Base-by-base conservation (phyloP, 2,113 vertebrate genomes). In the Zeus faber region DNA sequence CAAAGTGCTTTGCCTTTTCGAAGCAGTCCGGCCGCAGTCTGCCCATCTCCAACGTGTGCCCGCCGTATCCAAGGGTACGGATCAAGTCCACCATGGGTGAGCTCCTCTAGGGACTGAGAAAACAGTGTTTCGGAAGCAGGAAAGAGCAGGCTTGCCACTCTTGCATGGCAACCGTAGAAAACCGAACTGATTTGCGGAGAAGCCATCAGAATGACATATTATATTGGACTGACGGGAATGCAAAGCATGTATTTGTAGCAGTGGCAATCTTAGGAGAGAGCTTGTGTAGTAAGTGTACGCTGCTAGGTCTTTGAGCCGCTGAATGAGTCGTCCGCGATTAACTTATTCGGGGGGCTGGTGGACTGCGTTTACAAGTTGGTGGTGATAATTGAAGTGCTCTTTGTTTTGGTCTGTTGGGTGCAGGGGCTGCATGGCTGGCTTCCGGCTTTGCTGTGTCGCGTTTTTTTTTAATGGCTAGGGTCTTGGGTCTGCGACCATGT, bases 11-110 rank as follows among this genome's bases (percentile, higher is more conserved):
- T 16, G 14, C 7, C 10, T 33, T 50, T 41, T 6, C n/a, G n/a
- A n/a, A n/a, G n/a, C n/a, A n/a, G n/a, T n/a, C n/a, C n/a, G n/a
- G n/a, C n/a, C 21, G 6, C 6, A 39, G 8, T 23, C 2, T 1
- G 49, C n/a, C 16, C 13, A 44, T 64, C 9, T 16, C 55, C 41
- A 52, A 53, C 72, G 41, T 49, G 62, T 76, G 59, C 61, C 66
- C 14, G 60, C 53, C 57, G 1, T 6, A 14, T 18, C n/a, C 63
- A 17, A 47, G 37, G 60, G 35, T 22, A 54, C 31, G 35, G 62
- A 49, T 44, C 0, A 0, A 20, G 20, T 14, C 39, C 1, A 14
- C 33, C 33, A 9, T n/a, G 3, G 3, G 4, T 1, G 3, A 37
- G 33, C 9, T 6, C n/a, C n/a, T n/a, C n/a, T n/a, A n/a, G n/a